These are phyloP conservation scores for Aelia acuminata DNA, from an alignment of 2,888 invertebrate genomes.

Conservation along the genomic window DNA sequence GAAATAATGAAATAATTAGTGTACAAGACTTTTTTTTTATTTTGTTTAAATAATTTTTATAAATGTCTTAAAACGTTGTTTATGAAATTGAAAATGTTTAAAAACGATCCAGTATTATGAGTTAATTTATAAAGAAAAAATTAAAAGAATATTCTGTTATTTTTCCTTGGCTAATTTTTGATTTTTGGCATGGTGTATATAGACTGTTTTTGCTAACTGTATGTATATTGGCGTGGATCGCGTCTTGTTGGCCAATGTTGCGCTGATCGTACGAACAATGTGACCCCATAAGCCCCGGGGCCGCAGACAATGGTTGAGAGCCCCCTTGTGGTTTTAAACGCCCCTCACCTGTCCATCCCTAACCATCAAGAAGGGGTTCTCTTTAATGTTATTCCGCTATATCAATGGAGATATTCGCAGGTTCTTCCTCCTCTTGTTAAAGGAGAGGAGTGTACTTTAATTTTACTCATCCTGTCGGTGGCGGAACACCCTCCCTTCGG, in stretches of 20 bases:
- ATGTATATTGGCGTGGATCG: not conserved
- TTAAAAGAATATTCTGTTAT: too few relatives aligned
- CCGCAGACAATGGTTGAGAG: not conserved
- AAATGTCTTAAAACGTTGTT: too few relatives aligned
- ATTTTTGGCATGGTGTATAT: too few relatives aligned
- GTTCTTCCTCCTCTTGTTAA: not conserved
- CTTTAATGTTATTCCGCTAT: not conserved
- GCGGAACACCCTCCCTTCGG: not conserved
- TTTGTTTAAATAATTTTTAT: too few relatives aligned
- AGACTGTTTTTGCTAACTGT: too few relatives aligned
- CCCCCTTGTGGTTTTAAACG: slow-evolving; percentile 29
- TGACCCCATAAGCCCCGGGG: not conserved
- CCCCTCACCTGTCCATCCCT: not conserved
- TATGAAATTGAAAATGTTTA: too few relatives aligned
- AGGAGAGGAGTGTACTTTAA: not conserved
- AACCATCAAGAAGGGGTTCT: not conserved
- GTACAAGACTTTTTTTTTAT: too few relatives aligned
- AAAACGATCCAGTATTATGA: too few relatives aligned
- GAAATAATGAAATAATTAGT: too few relatives aligned
- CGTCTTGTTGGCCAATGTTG: not conserved
- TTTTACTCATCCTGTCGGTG: not conserved
- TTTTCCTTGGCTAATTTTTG: too few relatives aligned
- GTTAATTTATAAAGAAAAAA: too few relatives aligned
- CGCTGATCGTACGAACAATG: not conserved
- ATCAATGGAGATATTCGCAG: not conserved